Evolutionary conservation across 2,888 invertebrate species (phyloP), one percentile per base, ranked within the genome.

Genomic region (Ceriagrion tenellum): DNA sequence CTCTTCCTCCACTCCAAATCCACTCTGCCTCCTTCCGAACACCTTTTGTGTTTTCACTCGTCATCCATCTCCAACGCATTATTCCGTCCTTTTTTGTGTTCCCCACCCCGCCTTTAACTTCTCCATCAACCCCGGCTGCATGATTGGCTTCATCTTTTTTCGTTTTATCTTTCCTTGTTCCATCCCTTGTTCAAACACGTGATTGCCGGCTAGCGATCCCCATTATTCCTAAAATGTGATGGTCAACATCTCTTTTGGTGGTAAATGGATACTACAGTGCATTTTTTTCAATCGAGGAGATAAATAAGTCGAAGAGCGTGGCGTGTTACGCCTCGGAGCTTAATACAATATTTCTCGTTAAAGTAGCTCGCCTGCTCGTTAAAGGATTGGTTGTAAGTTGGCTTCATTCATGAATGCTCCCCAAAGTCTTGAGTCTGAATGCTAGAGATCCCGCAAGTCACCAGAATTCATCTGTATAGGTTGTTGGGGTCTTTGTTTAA

Each of bases 1-100:
- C 47, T 23, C 88, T 88, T 26, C 55, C 91, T 91, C 63, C 59
- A 35, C 56, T 91, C 63, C 63, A 59, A 59, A 59, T 59, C 59
- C 59, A 59, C 59, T 30, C 91, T 26, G 0, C 59, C 18, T 26
- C 63, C 91, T 63, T 23, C 59, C 63, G 26, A 69, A 47, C 93
- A 47, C 55, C 47, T 47, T 26, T 63, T 23, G 47, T 93, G 63
- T 93, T 93, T 69, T 93, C 93, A 69, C 93, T 93, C 69, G 69
- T 93, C 93, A 93, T 93, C 93, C 93, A 69, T 74, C 93, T 47
- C 63, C n/a, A 47, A 69, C 69, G 47, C 47, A 93, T 69, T 81
- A 81, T 93, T 93, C 47, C 69, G 56, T 74, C 63, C 63, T 69
- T 69, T 93, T 55, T 59, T 59, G 56, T 93, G 93, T 93, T 69